Evolutionary conservation across 2,888 invertebrate species (phyloP).

Genomic region (Ormyrus pomaceus): DNA sequence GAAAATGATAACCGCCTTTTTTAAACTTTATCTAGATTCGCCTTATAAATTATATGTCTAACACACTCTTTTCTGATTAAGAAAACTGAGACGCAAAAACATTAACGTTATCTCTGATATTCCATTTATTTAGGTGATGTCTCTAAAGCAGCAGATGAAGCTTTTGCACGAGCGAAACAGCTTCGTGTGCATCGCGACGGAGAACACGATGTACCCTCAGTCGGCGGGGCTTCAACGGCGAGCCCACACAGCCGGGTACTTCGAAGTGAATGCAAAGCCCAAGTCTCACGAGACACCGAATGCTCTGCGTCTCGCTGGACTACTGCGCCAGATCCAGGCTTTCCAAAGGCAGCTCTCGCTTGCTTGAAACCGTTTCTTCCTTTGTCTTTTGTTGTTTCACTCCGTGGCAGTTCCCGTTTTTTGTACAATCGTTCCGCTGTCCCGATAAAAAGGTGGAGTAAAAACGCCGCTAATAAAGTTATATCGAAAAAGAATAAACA

Average conservation of each 20-base stretch:
- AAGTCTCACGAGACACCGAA: slow-evolving; percentile 61
- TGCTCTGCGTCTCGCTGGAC: slow-evolving; percentile 64
- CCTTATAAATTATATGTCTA: background rate
- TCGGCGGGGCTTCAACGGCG: background rate
- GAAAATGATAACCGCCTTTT: background rate
- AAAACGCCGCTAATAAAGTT: slow-evolving; percentile 1
- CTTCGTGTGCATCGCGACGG: slow-evolving; percentile 67
- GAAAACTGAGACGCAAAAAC: too few relatives aligned
- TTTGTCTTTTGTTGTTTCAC: background rate
- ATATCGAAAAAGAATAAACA: background rate
- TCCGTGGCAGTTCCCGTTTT: slow-evolving; percentile 1
- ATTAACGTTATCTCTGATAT: too few relatives aligned
- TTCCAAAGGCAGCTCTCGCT: slow-evolving; percentile 66
- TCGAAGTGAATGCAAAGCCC: background rate
- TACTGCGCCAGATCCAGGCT: slow-evolving; percentile 70
- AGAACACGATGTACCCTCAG: slow-evolving; percentile 4
- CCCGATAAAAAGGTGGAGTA: background rate
- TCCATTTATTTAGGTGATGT: slow-evolving; percentile 62
- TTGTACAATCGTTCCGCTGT: background rate
- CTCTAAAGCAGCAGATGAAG: slow-evolving; percentile 68
- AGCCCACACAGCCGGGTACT: background rate
- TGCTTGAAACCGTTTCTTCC: slow-evolving; percentile 18
- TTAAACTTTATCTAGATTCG: background rate
- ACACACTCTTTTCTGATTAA: too few relatives aligned
- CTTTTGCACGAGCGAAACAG: slow-evolving; percentile 66